Percentiles rank a stretch among this genome's conserved stretches.
Evolutionary conservation across 1,140 invertebrate genomes (phyloP).

Genomic region (Caenorhabditis remanei): DNA sequence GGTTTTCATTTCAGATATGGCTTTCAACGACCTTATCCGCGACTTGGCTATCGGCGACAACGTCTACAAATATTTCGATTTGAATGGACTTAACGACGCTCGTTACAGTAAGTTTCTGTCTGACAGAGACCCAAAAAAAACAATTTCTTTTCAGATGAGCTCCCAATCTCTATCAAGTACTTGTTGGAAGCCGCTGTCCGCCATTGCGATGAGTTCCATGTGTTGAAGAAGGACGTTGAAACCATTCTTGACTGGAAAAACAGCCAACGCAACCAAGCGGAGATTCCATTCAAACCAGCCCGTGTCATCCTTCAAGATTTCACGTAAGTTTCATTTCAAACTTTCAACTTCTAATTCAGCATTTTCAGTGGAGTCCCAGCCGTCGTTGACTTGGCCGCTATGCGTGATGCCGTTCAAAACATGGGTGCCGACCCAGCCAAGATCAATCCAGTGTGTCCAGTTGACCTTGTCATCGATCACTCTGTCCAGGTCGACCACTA

Average conservation of each 20-base stretch:
- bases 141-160: conserved; percentile 78
- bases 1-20: conserved; percentile 57
- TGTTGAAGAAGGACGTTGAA: conserved; percentile 87
- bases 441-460: conserved; percentile 96
- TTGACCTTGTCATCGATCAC: conserved; percentile 97
- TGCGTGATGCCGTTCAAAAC: conserved; percentile 92
- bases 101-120: conserved; percentile 83
- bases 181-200: conserved; percentile 93
- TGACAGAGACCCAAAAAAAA: background rate
- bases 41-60: conserved; percentile 82
- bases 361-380: conserved; percentile 93
- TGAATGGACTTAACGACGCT: conserved; percentile 82
- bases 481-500: conserved; percentile 96
- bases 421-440: conserved; percentile 90
- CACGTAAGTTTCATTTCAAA: conserved; percentile 78
- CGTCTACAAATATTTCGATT: conserved; percentile 85
- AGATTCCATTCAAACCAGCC: conserved; percentile 94
- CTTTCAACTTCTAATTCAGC: background rate
- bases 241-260: conserved; percentile 92
- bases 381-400: conserved; percentile 97
- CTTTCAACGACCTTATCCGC: conserved; percentile 80
- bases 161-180: conserved; percentile 94
- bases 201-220: conserved; percentile 95
- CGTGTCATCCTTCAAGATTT: conserved; percentile 92
- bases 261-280: conserved; percentile 85